These are phyloP conservation scores for Littorina saxatilis DNA, from an alignment of 1,140 invertebrate species.

Conservation along the genomic window DNA sequence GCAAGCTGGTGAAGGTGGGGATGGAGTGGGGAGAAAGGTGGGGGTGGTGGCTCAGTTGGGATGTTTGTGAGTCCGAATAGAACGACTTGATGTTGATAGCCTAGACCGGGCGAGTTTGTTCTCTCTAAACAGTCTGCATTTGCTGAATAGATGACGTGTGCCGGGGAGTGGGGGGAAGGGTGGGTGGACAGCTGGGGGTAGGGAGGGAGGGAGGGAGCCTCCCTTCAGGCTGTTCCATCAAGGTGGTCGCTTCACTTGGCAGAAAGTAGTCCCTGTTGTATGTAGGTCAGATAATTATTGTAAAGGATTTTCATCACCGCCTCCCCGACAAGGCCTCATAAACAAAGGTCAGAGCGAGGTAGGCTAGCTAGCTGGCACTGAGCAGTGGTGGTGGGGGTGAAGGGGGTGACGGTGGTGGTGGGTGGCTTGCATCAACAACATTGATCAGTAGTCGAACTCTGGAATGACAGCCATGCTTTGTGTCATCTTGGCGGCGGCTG, in stretches of 20 bases:
- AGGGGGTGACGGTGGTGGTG: conserved; percentile 8
- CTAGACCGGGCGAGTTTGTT: too few species aligned
- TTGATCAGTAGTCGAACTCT: conserved; percentile 25
- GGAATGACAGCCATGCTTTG: conserved; percentile 22
- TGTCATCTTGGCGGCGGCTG: conserved; percentile 1
- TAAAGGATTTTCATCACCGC: conserved; percentile 32
- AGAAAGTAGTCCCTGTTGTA: conserved; percentile 38
- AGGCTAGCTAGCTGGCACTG: conserved; percentile 13
- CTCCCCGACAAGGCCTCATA: conserved; percentile 33
- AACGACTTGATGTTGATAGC: too few species aligned
- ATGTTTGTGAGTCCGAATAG: too few species aligned
- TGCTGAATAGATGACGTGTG: neutral
- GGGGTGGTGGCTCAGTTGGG: neutral
- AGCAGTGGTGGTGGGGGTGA: neutral
- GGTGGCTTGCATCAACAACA: conserved; percentile 17
- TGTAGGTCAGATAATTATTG: conserved; percentile 42
- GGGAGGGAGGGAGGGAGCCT: neutral
- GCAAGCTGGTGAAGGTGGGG: neutral
- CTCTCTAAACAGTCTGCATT: too few species aligned
- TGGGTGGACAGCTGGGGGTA: neutral
- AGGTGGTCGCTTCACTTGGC: conserved; percentile 30
- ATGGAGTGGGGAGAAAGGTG: neutral
- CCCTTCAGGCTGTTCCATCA: conserved; percentile 26
- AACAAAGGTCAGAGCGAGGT: conserved; percentile 30
- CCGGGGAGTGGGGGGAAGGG: neutral